Evolutionary conservation across 2,888 invertebrate genomes (phyloP).

Genomic region (Amiota minor): DNA sequence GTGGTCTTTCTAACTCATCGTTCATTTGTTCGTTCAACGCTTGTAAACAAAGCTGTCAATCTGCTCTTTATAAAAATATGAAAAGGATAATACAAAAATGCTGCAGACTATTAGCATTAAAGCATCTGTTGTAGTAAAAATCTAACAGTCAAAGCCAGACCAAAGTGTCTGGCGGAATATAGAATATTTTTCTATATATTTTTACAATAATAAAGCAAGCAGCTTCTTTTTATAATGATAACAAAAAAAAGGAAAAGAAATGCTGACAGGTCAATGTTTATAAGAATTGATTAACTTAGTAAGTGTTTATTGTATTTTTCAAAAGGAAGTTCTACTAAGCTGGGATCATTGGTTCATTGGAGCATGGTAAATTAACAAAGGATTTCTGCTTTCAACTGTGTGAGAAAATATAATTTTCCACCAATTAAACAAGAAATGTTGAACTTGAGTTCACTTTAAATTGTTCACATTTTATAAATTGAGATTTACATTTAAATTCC

Average conservation of each 20-base stretch:
- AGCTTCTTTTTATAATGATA: background rate
- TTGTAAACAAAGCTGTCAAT: slow-evolving; percentile 27
- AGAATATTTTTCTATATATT: background rate
- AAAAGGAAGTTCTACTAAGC: no score
- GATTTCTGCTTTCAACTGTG: no score
- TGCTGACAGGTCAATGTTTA: no score
- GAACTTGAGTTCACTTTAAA: no score
- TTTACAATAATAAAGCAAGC: background rate
- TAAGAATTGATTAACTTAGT: no score
- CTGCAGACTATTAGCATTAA: slow-evolving; percentile 16
- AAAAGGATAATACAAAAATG: slow-evolving; percentile 8
- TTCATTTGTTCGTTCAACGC: background rate
- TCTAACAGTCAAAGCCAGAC: background rate
- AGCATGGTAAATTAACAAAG: no score
- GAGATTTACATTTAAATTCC: background rate
- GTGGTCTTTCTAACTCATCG: background rate
- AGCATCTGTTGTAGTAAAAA: background rate
- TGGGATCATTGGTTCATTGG: no score
- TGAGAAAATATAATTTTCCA: no score
- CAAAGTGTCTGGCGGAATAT: background rate
- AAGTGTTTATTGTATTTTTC: no score
- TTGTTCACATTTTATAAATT: background rate
- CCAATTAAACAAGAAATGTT: no score
- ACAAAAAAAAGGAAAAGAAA: no score
- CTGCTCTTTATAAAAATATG: slow-evolving; percentile 12